Evolutionary conservation across 2,888 invertebrate species (phyloP).

Genomic region (Latheticus oryzae): DNA sequence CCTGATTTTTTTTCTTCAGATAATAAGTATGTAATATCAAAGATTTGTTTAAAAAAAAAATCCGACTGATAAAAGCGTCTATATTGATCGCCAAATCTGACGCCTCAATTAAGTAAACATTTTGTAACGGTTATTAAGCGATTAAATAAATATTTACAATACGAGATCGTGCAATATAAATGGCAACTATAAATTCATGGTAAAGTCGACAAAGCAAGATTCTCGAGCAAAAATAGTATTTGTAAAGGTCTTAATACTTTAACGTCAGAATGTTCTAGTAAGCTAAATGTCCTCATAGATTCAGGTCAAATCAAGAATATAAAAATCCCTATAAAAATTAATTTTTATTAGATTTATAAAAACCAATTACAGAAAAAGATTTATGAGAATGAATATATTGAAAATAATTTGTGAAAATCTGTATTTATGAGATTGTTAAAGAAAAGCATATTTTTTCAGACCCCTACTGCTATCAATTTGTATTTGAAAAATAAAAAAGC

Average conservation of each 20-base stretch:
- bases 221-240: slow-evolving; percentile 27
- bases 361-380: slow-evolving; percentile 6
- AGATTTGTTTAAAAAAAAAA: too few relatives aligned
- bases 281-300: slow-evolving; percentile 22
- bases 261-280: slow-evolving; percentile 23
- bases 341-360: slow-evolving; percentile 7
- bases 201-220: slow-evolving; percentile 22
- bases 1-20: too few relatives aligned
- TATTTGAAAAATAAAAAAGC: slow-evolving; percentile 5
- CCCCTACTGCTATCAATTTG: not conserved
- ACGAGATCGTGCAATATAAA: slow-evolving; percentile 35
- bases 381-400: slow-evolving; percentile 5
- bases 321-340: slow-evolving; percentile 16
- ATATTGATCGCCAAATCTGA: too few relatives aligned
- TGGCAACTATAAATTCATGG: slow-evolving; percentile 38
- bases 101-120: slow-evolving; percentile 38
- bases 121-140: slow-evolving; percentile 39
- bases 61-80: too few relatives aligned
- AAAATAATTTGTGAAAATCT: slow-evolving; percentile 11
- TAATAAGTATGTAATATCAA: too few relatives aligned
- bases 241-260: slow-evolving; percentile 33
- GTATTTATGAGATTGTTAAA: slow-evolving; percentile 3
- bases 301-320: slow-evolving; percentile 18
- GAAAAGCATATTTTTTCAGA: slow-evolving; percentile 6
- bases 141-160: slow-evolving; percentile 41